Conservation (phyloP, 2,888 invertebrate genomes). For the Hirudinaria manillensis region DNA sequence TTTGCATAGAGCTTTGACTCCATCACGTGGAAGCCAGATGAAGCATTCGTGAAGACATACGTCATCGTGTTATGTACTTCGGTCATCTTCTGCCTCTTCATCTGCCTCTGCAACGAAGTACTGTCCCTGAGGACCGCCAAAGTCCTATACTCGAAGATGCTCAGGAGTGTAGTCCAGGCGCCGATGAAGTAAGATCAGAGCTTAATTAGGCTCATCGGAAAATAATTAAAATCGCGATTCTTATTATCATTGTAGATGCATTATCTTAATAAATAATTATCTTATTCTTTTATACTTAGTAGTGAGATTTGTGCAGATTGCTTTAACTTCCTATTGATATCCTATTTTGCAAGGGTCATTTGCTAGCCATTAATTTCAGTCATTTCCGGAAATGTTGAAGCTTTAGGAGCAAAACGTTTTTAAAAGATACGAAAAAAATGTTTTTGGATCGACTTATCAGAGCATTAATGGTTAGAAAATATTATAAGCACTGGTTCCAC, state of each 20-base stretch:
- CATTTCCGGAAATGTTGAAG: too few relatives aligned
- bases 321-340: too few relatives aligned
- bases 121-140: constrained; percentile 60
- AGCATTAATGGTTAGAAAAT: too few relatives aligned
- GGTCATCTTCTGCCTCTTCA: constrained; percentile 3
- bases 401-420: too few relatives aligned
- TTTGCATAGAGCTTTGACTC: neutral
- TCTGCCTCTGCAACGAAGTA: constrained; percentile 42
- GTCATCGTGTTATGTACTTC: neutral
- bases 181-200: constrained; percentile 57
- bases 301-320: too few relatives aligned
- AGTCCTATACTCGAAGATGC: constrained; percentile 64
- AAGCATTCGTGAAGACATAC: constrained; percentile 18
- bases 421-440: too few relatives aligned
- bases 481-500: too few relatives aligned
- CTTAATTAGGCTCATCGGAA: neutral
- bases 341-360: too few relatives aligned
- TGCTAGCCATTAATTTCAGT: too few relatives aligned
- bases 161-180: constrained; percentile 65
- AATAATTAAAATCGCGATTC: neutral
- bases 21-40: neutral
- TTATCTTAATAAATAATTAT: too few relatives aligned
- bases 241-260: neutral
- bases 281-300: too few relatives aligned
- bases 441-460: too few relatives aligned